A percentile compares a stretch with the other conserved stretches of the same genome.
Conservation (phyloP, 2,888 invertebrate genomes). For the Harmothoe impar region DNA sequence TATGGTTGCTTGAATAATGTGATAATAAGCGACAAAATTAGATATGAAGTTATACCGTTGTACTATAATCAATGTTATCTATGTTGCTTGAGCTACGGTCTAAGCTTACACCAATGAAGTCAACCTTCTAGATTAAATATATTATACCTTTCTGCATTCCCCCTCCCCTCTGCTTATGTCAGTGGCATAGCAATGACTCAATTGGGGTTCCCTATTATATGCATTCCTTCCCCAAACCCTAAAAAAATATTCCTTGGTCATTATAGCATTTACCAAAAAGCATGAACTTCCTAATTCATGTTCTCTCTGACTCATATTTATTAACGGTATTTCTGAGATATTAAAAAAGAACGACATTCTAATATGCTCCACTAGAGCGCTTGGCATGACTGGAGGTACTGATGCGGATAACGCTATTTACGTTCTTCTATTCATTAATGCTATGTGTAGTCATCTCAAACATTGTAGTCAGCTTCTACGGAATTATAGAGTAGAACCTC, state of each 20-base stretch:
- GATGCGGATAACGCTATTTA: not conserved
- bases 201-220: not conserved
- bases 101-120: constrained; percentile 29
- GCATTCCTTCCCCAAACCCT: not conserved
- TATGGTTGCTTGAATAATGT: not conserved
- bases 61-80: not conserved
- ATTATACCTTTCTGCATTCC: not conserved
- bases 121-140: constrained; percentile 2
- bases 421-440: too few species aligned
- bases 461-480: too few species aligned
- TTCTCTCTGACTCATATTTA: not conserved
- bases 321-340: not conserved
- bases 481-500: too few species aligned
- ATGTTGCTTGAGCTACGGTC: constrained; percentile 25
- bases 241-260: not conserved
- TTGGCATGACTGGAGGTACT: not conserved
- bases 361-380: not conserved
- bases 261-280: not conserved
- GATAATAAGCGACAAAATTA: too few species aligned
- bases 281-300: not conserved
- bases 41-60: not conserved
- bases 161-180: constrained; percentile 9
- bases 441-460: too few species aligned
- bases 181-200: not conserved
- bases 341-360: not conserved